phyloP scores from a whole-genome alignment of 2,113 vertebrate species.

The Muscicapa adusta region DNA sequence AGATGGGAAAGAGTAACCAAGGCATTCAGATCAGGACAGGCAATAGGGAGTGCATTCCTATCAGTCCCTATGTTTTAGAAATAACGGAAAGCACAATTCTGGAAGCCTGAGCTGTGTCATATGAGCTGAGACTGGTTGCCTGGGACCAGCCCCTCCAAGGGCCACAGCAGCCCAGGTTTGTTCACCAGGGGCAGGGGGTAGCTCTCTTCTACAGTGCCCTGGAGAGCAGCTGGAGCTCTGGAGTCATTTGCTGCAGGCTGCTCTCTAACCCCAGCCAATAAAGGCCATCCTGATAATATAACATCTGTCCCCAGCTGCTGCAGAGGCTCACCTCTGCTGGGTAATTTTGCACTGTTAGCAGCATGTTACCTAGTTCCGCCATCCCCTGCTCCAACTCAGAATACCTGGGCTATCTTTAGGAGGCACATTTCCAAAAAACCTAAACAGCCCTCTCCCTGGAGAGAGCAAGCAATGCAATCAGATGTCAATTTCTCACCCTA shows the following conservation, averaged over 20 bases:
- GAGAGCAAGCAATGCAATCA: rapidly evolving
- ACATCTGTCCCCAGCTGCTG: neutral
- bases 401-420: neutral
- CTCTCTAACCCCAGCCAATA: neutral
- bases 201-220: neutral
- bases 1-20: neutral
- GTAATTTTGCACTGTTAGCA: neutral
- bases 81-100: neutral
- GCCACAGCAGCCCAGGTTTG: neutral
- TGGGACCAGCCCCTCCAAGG: neutral
- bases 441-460: neutral
- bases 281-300: neutral
- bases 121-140: neutral
- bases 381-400: neutral
- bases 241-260: neutral
- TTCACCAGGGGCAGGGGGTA: neutral
- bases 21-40: neutral
- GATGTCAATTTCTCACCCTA: neutral
- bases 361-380: neutral
- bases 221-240: neutral
- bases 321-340: rapidly evolving
- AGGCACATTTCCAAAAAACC: neutral
- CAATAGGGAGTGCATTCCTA: neutral
- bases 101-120: neutral
- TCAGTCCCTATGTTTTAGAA: neutral